Conservation (phyloP, 2,888 invertebrate species). For the Pheosia gnoma region DNA sequence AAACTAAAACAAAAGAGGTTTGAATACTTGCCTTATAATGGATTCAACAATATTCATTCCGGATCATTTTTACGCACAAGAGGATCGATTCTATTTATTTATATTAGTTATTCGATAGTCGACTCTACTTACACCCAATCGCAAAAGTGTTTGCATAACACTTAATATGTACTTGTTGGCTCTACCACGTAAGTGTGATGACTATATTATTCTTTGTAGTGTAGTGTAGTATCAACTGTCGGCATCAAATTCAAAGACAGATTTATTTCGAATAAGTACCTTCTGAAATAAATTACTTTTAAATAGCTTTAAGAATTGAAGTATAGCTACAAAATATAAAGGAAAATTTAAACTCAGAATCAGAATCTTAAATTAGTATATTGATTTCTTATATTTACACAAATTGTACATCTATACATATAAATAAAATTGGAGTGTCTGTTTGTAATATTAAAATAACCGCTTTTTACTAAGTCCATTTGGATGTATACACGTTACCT, state of each 20-base stretch:
- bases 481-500: too few relatives aligned
- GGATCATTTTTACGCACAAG: conserved; percentile 10
- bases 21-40: background rate
- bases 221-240: background rate
- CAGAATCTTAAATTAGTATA: too few relatives aligned
- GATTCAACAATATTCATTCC: conserved; percentile 11
- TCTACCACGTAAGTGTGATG: background rate
- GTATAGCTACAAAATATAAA: too few relatives aligned
- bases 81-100: conserved; percentile 19
- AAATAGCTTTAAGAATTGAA: too few relatives aligned
- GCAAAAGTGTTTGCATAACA: conserved; percentile 20
- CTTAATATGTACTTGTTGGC: conserved; percentile 8
- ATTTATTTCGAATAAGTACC: background rate
- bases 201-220: background rate
- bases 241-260: background rate
- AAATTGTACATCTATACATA: too few relatives aligned
- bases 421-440: too few relatives aligned
- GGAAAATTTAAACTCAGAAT: too few relatives aligned
- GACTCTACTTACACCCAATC: conserved; percentile 24
- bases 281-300: too few relatives aligned
- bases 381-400: too few relatives aligned
- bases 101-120: conserved; percentile 18
- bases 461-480: too few relatives aligned
- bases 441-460: too few relatives aligned
- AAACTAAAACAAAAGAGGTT: too few relatives aligned